phyloP scores from a whole-genome alignment of 1,140 invertebrate genomes.

The Drosophila nikananu region DNA sequence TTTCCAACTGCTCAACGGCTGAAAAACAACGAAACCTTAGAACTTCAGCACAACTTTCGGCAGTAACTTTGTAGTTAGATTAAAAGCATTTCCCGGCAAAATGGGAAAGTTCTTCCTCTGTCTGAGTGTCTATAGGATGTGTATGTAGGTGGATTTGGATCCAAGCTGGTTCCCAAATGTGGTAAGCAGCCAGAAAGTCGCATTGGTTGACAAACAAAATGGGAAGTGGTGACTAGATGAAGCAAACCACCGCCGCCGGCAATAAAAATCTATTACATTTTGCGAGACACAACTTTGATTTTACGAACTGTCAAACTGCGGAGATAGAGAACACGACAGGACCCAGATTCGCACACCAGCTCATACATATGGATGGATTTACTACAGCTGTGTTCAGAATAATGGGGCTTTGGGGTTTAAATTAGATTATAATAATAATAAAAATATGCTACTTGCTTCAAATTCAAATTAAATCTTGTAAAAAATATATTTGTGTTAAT shows the following conservation, averaged over 20 bases:
- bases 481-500: too few relatives aligned
- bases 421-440: too few relatives aligned
- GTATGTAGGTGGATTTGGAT: constrained; percentile 12
- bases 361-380: constrained; percentile 25
- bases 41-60: constrained; percentile 49
- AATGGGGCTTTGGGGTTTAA: neutral
- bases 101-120: constrained; percentile 50
- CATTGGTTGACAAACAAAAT: constrained; percentile 42
- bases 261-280: constrained; percentile 75
- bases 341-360: constrained; percentile 17
- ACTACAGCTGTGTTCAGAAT: neutral
- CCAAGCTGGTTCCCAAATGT: constrained; percentile 22
- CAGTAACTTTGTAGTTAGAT: constrained; percentile 74
- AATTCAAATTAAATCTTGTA: too few relatives aligned
- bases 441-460: too few relatives aligned
- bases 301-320: constrained; percentile 71
- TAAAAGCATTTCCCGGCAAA: constrained; percentile 69
- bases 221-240: constrained; percentile 59
- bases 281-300: constrained; percentile 75
- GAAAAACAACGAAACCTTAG: constrained; percentile 28
- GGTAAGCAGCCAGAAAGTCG: constrained; percentile 61
- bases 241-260: constrained; percentile 52
- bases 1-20: constrained; percentile 22
- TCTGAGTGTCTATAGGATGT: neutral
- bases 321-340: constrained; percentile 30